Conservation (phyloP, 2,797 vertebrate genomes). For the Adrianichthys oophorus region DNA sequence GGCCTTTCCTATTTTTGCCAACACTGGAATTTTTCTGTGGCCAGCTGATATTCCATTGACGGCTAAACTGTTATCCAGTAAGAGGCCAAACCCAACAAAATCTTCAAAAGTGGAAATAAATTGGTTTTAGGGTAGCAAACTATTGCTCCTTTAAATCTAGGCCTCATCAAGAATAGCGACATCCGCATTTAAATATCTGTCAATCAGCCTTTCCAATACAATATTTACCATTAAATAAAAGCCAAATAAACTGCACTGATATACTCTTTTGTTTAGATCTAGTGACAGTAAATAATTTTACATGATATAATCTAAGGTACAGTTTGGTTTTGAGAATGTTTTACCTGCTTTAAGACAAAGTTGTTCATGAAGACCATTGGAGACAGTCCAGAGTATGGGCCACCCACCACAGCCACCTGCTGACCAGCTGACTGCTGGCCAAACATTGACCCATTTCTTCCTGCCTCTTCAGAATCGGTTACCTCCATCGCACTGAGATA, state of each 20-base stretch:
- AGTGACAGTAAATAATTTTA: not conserved
- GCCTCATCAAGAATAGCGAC: not conserved
- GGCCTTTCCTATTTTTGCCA: not conserved
- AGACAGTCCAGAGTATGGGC: constrained; percentile 77
- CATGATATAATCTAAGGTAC: constrained; percentile 1
- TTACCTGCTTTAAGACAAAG: constrained; percentile 88
- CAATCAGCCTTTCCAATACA: not conserved
- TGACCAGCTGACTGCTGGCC: constrained; percentile 64
- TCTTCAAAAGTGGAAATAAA: too few relatives aligned
- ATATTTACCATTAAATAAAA: not conserved
- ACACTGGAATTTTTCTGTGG: not conserved
- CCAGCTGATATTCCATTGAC: not conserved
- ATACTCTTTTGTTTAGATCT: not conserved
- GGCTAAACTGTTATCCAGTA: not conserved
- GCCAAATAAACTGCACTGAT: not conserved
- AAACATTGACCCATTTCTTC: constrained; percentile 63
- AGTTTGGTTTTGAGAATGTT: constrained; percentile 6
- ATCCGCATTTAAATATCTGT: not conserved
- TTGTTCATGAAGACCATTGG: constrained; percentile 93
- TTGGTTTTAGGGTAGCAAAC: not conserved
- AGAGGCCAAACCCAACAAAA: too few relatives aligned
- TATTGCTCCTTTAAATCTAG: not conserved
- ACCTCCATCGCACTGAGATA: constrained; percentile 86
- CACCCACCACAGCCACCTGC: constrained; percentile 71
- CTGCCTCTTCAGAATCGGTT: constrained; percentile 82